phyloP scores from a whole-genome alignment of 2,797 vertebrate genomes.

The Trachops cirrhosus region DNA sequence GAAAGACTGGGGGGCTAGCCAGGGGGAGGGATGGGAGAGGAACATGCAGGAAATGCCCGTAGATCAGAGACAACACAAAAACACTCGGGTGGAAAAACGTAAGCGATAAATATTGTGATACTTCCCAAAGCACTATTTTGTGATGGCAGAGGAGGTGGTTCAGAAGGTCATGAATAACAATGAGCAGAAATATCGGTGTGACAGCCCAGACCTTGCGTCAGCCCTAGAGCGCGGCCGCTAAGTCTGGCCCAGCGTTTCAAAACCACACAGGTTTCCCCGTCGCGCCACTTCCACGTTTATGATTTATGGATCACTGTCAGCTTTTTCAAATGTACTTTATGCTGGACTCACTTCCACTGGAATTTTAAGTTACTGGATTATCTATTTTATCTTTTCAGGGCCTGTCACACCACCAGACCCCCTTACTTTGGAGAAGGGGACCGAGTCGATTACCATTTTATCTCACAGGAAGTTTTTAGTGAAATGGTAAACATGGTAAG shows the following conservation, averaged over 20 bases:
- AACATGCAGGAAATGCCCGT: not conserved
- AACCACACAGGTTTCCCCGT: not conserved
- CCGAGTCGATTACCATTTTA: slow-evolving; percentile 92
- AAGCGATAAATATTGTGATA: not conserved
- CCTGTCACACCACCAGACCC: slow-evolving; percentile 92
- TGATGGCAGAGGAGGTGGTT: not conserved
- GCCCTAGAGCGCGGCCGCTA: not conserved
- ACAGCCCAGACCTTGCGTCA: not conserved
- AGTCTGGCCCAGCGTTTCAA: not conserved
- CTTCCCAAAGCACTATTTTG: not conserved
- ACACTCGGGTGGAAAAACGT: not conserved
- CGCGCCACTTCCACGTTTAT: not conserved
- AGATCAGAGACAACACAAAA: not conserved
- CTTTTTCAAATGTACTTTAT: not conserved
- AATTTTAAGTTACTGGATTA: not conserved
- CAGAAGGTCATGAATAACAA: not conserved
- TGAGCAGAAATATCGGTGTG: not conserved
- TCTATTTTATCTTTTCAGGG: slow-evolving; percentile 81
- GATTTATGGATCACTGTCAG: not conserved
- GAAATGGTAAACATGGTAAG: slow-evolving; percentile 88
- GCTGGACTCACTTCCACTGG: slow-evolving; percentile 24
- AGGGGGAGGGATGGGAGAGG: not conserved
- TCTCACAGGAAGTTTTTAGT: slow-evolving; percentile 90
- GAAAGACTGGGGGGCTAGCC: not conserved
- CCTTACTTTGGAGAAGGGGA: slow-evolving; percentile 92